phyloP scores from a whole-genome alignment of 2,888 invertebrate genomes.

The Cataglyphis livida region DNA sequence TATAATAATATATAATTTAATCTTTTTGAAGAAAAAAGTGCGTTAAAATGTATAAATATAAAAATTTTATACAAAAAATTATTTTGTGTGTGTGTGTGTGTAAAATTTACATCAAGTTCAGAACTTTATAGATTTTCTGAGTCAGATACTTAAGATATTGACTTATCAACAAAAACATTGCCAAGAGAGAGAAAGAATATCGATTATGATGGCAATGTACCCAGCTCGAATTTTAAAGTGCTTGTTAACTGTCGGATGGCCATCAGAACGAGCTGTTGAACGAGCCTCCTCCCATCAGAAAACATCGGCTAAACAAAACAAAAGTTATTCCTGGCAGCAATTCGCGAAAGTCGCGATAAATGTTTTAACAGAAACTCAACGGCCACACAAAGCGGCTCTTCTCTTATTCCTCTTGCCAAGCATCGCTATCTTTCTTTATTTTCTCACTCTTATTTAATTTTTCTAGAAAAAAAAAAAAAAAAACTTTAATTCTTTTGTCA shows the following conservation, averaged over 20 bases:
- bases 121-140: not conserved
- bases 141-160: not conserved
- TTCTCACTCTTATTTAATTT: not conserved
- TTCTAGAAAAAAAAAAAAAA: not conserved
- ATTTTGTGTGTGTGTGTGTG: not conserved
- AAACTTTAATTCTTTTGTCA: not conserved
- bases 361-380: constrained; percentile 10
- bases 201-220: constrained; percentile 14
- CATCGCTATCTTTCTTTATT: not conserved
- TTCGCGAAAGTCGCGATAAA: constrained; percentile 48
- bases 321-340: constrained; percentile 56
- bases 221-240: constrained; percentile 34
- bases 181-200: constrained; percentile 12
- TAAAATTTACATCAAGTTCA: not conserved
- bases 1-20: not conserved
- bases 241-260: constrained; percentile 33
- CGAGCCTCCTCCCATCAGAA: constrained; percentile 23
- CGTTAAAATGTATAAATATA: not conserved
- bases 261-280: constrained; percentile 42
- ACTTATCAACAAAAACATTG: constrained; percentile 12
- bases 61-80: not conserved
- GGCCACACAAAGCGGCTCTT: constrained; percentile 35
- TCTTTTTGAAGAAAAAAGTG: not conserved
- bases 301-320: constrained; percentile 58
- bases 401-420: constrained; percentile 39